Base-by-base conservation (phyloP, 2,113 vertebrate species). In the Sisor rabdophorus region DNA sequence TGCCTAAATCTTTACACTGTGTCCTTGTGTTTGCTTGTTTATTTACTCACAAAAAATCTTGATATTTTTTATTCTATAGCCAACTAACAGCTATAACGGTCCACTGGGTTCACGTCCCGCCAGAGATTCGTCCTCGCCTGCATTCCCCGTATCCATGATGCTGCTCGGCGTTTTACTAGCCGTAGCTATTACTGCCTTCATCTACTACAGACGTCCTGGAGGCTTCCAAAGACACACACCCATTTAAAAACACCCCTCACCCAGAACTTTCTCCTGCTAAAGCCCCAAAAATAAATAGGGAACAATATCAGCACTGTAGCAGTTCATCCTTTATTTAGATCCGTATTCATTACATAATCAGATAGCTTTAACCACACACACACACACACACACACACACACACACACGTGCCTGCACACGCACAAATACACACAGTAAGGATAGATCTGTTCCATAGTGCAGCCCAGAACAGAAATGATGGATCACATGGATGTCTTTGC, bases 231-330 rank as follows among this genome's bases (percentile, higher is more conserved):
- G 75, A 2, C 78, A 73, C 71, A 30, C 70, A 40, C 60, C 8
- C 83, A 88, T 88, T 86, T 79, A 80, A 77, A 15, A 3, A 13
- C 76, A 83, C 81, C 16, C n/a, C 83, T 79, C 12, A 15, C 22
- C 9, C 44, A 47, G 32, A 73, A 84, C 76, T 77, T 79, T 73
- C 7, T 65, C 32, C 85, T 83, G 71, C 77, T 80, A 32, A 84
- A 82, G 82, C 82, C 86, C 88, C 87, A 88, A 87, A 82, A 63
- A 71, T 76, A 3, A 17, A 67, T 73, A 68, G 53, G 64, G 79
- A 69, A 16, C 73, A 81, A 58, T 67, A 79, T 11, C 36, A 47
- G 20, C 19, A 19, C n/a, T 24, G 36, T 5, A 16, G 40, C 5
- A 16, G n/a, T 9, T 67, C 13, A 22, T 1, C 22, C 40, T 26